Conservation (phyloP, 2,113 vertebrate genomes). For the Nematolebias whitei region DNA sequence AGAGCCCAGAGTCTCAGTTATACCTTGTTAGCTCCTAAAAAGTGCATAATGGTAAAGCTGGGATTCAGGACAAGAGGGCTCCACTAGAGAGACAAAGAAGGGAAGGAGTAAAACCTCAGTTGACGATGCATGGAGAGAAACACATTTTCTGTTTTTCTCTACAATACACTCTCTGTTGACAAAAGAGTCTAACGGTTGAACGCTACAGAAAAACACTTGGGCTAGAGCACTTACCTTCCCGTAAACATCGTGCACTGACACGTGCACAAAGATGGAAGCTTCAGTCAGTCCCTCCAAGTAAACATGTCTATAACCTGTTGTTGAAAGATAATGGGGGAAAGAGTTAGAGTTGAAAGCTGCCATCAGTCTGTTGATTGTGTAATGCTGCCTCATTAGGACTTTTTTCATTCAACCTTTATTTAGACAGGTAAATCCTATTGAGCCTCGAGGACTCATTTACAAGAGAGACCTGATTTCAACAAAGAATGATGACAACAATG, state of each 20-base stretch:
- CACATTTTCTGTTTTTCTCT: conserved; percentile 6
- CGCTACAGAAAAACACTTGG: background rate
- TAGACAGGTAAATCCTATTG: no score
- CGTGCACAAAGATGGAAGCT: conserved; percentile 96
- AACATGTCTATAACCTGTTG: conserved; percentile 93
- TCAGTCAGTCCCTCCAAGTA: conserved; percentile 96
- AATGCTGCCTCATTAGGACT: conserved; percentile 18
- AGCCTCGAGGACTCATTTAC: no score
- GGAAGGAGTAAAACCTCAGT: conserved; percentile 62
- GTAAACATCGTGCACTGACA: conserved; percentile 95
- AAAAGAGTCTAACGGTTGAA: background rate
- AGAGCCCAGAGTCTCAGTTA: conserved; percentile 62
- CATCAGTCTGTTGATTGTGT: conserved; percentile 19
- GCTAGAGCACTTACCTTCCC: conserved; percentile 86
- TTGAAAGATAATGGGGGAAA: conserved; percentile 23
- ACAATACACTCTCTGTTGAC: conserved; percentile 7
- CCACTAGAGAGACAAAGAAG: conserved; percentile 90
- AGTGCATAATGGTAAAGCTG: conserved; percentile 99
- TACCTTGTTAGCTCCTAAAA: conserved; percentile 99
- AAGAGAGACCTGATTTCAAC: no score
- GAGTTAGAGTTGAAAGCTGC: conserved; percentile 15
- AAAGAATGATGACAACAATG: no score
- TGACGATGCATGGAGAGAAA: conserved; percentile 22
- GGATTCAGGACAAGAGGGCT: conserved; percentile 99
- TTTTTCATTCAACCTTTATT: no score